phyloP scores from a whole-genome alignment of 2,797 vertebrate species.

The Gephyroberyx darwinii region DNA sequence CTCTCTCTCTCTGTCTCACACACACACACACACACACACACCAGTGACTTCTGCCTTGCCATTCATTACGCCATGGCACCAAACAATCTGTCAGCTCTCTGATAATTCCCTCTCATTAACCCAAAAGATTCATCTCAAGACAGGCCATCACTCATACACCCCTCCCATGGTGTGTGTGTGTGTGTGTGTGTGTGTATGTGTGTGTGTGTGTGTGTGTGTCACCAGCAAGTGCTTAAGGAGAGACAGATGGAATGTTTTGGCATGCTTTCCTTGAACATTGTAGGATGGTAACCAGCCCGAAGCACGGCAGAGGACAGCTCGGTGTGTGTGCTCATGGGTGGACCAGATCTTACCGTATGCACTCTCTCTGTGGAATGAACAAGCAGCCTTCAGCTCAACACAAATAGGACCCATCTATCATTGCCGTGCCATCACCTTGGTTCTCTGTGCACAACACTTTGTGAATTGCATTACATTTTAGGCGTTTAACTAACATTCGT shows the following conservation, averaged over 20 bases:
- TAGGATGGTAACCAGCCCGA: not conserved
- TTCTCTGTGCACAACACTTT: not conserved
- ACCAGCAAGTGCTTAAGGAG: constrained; percentile 38
- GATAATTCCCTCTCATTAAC: constrained; percentile 59
- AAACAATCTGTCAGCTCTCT: constrained; percentile 40
- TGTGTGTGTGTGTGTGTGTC: constrained; percentile 23
- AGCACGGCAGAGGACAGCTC: not conserved
- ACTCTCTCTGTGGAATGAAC: not conserved
- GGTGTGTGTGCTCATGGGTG: not conserved
- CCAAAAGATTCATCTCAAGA: constrained; percentile 43
- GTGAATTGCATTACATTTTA: not conserved
- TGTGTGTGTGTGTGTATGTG: not conserved
- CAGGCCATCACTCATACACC: constrained; percentile 53
- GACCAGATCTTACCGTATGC: too few species aligned
- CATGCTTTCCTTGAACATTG: constrained; percentile 17
- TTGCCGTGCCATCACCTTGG: not conserved
- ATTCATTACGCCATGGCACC: constrained; percentile 19
- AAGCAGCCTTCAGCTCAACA: not conserved
- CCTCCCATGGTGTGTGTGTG: constrained; percentile 14
- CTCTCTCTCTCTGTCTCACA: not conserved
- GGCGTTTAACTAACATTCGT: not conserved
- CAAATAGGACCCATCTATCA: not conserved
- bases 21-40: not conserved
- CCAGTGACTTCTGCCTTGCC: not conserved
- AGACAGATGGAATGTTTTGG: constrained; percentile 50